These are phyloP conservation scores for Eumacrocentrus americanus DNA, from an alignment of 2,888 invertebrate species.

Conservation along the genomic window DNA sequence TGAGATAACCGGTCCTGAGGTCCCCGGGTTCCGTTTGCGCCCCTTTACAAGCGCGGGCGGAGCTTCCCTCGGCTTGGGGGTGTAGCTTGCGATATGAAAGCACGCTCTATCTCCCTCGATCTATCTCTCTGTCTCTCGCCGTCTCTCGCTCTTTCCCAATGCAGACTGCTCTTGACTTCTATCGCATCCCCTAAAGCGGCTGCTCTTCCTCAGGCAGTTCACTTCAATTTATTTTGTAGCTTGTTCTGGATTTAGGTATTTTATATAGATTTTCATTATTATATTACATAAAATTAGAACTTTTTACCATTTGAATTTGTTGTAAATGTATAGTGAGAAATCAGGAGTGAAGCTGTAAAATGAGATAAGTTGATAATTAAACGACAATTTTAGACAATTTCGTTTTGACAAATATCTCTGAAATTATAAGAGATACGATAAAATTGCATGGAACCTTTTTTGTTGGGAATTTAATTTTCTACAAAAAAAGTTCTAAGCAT, in stretches of 20 bases:
- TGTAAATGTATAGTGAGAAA: too few relatives aligned
- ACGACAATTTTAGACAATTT: too few relatives aligned
- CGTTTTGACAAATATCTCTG: too few relatives aligned
- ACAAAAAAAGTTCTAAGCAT: too few relatives aligned
- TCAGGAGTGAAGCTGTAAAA: too few relatives aligned
- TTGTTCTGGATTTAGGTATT: neutral
- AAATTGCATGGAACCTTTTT: too few relatives aligned
- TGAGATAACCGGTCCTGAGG: constrained; percentile 26
- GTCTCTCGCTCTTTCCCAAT: constrained; percentile 29
- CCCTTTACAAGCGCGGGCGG: constrained; percentile 45
- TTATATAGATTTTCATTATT: neutral
- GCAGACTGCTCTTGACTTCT: constrained; percentile 7
- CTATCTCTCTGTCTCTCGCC: constrained; percentile 36
- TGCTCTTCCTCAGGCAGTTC: constrained; percentile 4
- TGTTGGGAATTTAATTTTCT: too few relatives aligned
- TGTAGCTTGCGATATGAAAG: constrained; percentile 50
- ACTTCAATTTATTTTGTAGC: constrained; percentile 9
- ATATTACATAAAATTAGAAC: too few relatives aligned
- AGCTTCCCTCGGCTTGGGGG: constrained; percentile 51
- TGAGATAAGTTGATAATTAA: too few relatives aligned
- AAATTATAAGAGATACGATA: too few relatives aligned
- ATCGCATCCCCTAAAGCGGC: neutral
- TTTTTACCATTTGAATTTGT: too few relatives aligned
- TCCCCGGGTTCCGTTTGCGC: constrained; percentile 29
- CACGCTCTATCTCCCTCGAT: too few relatives aligned